phyloP scores from a whole-genome alignment of 2,888 invertebrate species.

The Ophion obscuratus region DNA sequence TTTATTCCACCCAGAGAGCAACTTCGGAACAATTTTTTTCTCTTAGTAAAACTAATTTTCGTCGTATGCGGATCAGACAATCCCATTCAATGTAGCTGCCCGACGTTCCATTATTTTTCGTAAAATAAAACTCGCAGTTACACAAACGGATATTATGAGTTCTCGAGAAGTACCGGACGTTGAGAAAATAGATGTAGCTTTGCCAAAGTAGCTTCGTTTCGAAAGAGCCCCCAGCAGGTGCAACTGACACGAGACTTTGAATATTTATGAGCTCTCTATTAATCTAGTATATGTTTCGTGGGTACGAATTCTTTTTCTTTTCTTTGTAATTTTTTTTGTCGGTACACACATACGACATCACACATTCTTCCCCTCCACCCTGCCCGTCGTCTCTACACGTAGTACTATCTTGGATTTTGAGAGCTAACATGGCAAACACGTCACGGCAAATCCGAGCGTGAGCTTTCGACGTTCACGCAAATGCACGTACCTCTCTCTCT shows the following conservation, averaged over 20 bases:
- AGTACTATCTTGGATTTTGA: conserved; percentile 60
- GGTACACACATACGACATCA: conserved; percentile 48
- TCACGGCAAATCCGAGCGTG: conserved; percentile 59
- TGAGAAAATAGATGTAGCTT: background rate
- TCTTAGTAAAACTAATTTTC: background rate
- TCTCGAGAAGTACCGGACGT: background rate
- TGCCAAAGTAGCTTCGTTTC: background rate
- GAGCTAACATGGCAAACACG: conserved; percentile 56
- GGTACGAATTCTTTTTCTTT: conserved; percentile 54
- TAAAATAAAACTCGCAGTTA: no score
- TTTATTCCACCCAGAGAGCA: no score
- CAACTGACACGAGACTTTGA: conserved; percentile 71
- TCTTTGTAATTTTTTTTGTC: conserved; percentile 1
- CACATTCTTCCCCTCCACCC: background rate
- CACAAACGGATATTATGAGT: no score
- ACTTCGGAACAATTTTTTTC: background rate
- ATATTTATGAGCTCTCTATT: conserved; percentile 71
- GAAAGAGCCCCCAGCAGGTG: conserved; percentile 6
- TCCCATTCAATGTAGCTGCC: no score
- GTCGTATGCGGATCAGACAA: no score
- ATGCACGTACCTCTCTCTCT: background rate
- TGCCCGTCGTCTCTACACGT: background rate
- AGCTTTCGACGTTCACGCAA: conserved; percentile 21
- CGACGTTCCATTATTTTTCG: no score
- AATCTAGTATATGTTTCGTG: conserved; percentile 69